A percentile compares a stretch with the other conserved stretches of the same genome.
These are phyloP conservation scores for Benitochromis conjunctus DNA, from an alignment of 2,113 vertebrate genomes.

Conservation along the genomic window DNA sequence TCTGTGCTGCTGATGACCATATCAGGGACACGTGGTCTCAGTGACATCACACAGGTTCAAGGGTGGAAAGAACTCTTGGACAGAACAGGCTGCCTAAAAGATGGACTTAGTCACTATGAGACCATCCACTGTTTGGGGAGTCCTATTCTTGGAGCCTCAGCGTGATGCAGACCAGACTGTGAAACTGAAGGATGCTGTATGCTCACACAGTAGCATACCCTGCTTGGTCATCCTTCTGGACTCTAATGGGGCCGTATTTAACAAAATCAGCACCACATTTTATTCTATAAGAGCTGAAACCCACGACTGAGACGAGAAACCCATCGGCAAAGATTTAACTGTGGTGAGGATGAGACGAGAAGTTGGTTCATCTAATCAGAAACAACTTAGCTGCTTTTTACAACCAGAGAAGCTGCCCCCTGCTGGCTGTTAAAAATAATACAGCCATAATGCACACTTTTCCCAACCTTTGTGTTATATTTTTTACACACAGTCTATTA, in stretches of 20 bases:
- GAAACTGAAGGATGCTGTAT: neutral
- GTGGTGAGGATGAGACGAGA: neutral
- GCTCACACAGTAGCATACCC: neutral
- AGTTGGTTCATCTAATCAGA: neutral
- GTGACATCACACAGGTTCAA: neutral
- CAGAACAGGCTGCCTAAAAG: too few species aligned
- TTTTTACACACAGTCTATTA: neutral
- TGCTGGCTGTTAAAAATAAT: neutral
- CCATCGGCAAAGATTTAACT: neutral
- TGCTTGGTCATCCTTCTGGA: neutral
- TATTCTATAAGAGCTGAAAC: neutral
- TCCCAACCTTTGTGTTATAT: neutral
- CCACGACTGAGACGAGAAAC: neutral
- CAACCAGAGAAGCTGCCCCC: neutral
- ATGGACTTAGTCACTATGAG: neutral
- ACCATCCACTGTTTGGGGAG: neutral
- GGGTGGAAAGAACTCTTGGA: too few species aligned
- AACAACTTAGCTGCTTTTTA: rapidly evolving
- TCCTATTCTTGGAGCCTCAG: neutral
- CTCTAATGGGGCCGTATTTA: neutral
- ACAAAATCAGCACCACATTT: neutral
- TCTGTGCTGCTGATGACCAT: neutral
- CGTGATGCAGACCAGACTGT: neutral
- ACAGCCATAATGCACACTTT: neutral
- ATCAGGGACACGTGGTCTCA: neutral